Conservation (phyloP, 2,113 vertebrate genomes). For the Promerops cafer region DNA sequence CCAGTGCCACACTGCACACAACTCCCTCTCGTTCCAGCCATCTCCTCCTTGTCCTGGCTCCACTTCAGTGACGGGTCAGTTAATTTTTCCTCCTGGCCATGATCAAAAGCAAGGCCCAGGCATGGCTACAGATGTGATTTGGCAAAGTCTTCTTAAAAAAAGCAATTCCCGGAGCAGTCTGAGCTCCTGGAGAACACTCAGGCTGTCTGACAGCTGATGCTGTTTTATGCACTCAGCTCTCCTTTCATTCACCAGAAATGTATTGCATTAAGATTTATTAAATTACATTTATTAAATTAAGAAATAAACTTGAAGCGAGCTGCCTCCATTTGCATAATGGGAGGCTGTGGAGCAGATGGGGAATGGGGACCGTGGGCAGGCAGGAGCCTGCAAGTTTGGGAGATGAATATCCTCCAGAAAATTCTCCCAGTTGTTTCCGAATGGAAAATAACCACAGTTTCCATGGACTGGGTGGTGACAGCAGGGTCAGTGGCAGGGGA, state of each 20-base stretch:
- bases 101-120: neutral
- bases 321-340: slow-evolving; percentile 49
- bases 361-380: slow-evolving; percentile 28
- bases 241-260: slow-evolving; percentile 40
- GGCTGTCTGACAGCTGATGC: slow-evolving; percentile 49
- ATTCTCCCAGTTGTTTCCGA: neutral
- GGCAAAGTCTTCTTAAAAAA: neutral
- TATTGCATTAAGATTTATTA: slow-evolving; percentile 55
- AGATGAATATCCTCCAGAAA: neutral
- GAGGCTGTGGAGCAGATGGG: slow-evolving; percentile 52
- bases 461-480: neutral
- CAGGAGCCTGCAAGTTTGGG: slow-evolving; percentile 14
- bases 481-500: neutral
- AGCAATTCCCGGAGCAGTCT: neutral
- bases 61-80: neutral
- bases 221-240: slow-evolving; percentile 14
- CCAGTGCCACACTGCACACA: neutral
- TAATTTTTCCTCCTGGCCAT: neutral
- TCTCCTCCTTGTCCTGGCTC: neutral
- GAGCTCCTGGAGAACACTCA: neutral
- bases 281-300: slow-evolving; percentile 64
- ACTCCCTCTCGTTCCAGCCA: neutral
- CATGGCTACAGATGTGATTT: neutral
- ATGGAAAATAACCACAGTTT: slow-evolving; percentile 6
- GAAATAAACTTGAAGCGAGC: slow-evolving; percentile 45